Conservation (phyloP, 2,888 invertebrate species). For the Macrosiphum euphorbiae region DNA sequence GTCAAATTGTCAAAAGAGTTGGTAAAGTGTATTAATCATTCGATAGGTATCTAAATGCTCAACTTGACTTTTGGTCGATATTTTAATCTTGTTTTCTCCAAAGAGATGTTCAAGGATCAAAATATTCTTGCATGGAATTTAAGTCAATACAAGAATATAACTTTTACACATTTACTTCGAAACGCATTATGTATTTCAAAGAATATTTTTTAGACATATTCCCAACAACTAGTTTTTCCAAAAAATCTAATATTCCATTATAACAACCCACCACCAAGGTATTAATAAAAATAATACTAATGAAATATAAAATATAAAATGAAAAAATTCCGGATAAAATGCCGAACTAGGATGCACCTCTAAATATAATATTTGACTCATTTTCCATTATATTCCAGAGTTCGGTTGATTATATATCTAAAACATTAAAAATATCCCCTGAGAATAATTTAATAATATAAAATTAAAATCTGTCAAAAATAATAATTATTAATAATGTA, state of each 20-base stretch:
- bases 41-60: background rate
- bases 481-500: background rate
- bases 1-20: fast-evolving
- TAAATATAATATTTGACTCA: too few relatives aligned
- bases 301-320: too few relatives aligned
- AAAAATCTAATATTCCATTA: background rate
- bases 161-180: background rate
- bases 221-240: background rate
- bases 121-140: background rate
- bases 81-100: background rate
- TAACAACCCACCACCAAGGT: background rate
- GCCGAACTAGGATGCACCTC: too few relatives aligned
- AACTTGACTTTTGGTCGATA: background rate
- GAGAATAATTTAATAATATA: background rate
- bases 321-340: too few relatives aligned
- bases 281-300: background rate
- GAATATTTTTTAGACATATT: background rate
- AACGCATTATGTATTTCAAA: background rate
- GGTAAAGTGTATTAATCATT: too few relatives aligned
- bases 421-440: background rate
- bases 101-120: background rate
- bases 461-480: background rate
- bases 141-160: background rate
- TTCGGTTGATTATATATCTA: background rate
- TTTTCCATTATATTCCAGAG: background rate